These are phyloP conservation scores for Clarias fuscus DNA, from an alignment of 2,797 vertebrate species.

Conservation along the genomic window DNA sequence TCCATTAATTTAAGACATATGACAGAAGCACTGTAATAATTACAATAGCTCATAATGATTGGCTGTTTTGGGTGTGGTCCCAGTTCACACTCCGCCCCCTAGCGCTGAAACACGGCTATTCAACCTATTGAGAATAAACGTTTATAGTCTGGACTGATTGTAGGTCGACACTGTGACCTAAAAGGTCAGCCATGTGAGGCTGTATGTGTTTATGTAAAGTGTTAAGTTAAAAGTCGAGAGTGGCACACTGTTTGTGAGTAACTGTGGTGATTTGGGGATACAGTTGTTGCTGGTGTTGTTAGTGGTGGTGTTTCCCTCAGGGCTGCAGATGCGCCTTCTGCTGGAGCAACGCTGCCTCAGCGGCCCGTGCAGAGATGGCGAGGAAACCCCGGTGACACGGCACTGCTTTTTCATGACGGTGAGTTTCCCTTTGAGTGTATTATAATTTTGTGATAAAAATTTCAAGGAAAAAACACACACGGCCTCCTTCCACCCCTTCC, in stretches of 20 bases:
- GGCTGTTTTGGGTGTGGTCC: slow-evolving; percentile 62
- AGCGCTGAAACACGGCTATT: slow-evolving; percentile 44
- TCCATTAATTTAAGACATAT: neutral
- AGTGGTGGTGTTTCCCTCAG: slow-evolving; percentile 47
- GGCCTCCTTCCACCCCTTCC: slow-evolving; percentile 93
- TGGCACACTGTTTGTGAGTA: slow-evolving; percentile 7
- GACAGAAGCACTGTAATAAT: neutral
- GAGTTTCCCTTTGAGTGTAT: slow-evolving; percentile 99
- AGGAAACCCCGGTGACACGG: slow-evolving; percentile 99
- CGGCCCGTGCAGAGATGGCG: slow-evolving; percentile 99
- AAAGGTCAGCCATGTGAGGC: neutral
- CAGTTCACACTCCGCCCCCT: slow-evolving; percentile 71
- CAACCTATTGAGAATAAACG: slow-evolving; percentile 12
- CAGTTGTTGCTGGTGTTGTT: slow-evolving; percentile 42
- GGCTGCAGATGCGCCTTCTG: slow-evolving; percentile 69
- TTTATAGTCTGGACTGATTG: neutral
- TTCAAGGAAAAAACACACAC: slow-evolving; percentile 99
- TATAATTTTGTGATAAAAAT: slow-evolving; percentile 99
- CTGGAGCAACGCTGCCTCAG: slow-evolving; percentile 78
- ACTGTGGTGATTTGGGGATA: slow-evolving; percentile 32
- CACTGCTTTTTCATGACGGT: slow-evolving; percentile 99
- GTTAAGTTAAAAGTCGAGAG: neutral
- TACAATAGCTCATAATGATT: neutral
- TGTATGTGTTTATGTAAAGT: neutral
- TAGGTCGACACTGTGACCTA: neutral